phyloP scores from a whole-genome alignment of 2,113 vertebrate species.

The Bos indicus region DNA sequence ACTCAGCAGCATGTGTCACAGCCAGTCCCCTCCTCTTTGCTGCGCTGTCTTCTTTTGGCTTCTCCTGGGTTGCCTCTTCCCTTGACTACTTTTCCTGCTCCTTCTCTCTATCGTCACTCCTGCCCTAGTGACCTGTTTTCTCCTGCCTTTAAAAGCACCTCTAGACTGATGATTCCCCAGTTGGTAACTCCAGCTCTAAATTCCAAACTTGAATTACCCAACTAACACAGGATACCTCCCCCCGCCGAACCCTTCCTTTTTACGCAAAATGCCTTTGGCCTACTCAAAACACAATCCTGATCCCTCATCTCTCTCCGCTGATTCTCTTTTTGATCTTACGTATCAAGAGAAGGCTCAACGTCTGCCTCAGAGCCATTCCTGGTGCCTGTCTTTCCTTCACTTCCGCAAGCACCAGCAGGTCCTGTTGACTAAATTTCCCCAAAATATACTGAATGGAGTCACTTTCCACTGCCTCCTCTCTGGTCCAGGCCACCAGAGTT shows the following conservation, averaged over 20 bases:
- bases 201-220: not conserved
- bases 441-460: not conserved
- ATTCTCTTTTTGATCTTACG: not conserved
- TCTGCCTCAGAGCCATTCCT: not conserved
- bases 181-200: not conserved
- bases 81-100: not conserved
- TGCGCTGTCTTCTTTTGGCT: not conserved
- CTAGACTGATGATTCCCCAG: not conserved
- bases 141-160: not conserved
- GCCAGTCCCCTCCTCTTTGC: not conserved
- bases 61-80: not conserved
- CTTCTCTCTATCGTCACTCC: not conserved
- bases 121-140: not conserved
- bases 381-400: not conserved
- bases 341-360: not conserved
- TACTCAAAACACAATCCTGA: not conserved
- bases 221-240: not conserved
- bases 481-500: no score
- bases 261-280: no score
- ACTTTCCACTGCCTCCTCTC: not conserved
- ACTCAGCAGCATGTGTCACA: not conserved
- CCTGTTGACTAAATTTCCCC: rapidly evolving
- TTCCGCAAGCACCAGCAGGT: not conserved
- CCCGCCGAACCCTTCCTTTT: not conserved
- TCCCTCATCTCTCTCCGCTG: not conserved